phyloP scores from a whole-genome alignment of 2,113 vertebrate genomes.

The Taxidea taxus region DNA sequence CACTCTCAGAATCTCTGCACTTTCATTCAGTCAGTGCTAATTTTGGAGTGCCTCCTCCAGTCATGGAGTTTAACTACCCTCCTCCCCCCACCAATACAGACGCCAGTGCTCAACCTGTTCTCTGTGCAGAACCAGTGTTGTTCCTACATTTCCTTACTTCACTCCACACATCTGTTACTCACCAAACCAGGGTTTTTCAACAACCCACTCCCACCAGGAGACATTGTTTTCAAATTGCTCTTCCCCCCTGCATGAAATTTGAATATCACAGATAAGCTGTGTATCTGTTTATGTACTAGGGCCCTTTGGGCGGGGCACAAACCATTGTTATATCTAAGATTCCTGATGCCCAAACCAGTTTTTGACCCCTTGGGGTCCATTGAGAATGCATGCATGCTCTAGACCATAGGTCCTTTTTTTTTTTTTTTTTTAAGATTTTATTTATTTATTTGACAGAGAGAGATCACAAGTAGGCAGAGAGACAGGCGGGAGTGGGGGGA shows the following conservation, averaged over 20 bases:
- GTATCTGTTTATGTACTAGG: not conserved
- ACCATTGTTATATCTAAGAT: not conserved
- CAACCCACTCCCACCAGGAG: not conserved
- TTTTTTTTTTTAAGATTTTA: too few relatives aligned
- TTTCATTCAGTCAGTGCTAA: not conserved
- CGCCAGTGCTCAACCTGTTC: not conserved
- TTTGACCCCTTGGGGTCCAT: not conserved
- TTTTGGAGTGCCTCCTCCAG: not conserved
- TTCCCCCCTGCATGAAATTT: not conserved
- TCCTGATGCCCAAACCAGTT: not conserved
- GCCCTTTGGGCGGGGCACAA: not conserved
- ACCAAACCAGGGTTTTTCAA: not conserved
- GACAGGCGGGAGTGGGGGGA: too few relatives aligned
- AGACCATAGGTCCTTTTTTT: not conserved
- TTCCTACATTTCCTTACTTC: not conserved
- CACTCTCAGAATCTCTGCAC: not conserved
- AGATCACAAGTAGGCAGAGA: too few relatives aligned
- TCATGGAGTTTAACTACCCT: not conserved
- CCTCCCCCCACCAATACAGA: too few relatives aligned
- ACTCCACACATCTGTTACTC: not conserved
- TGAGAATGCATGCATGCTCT: not conserved
- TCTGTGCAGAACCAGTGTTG: not conserved
- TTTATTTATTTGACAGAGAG: too few relatives aligned
- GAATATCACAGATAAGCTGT: not conserved
- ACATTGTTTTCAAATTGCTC: not conserved